Evolutionary conservation across 2,888 invertebrate genomes (phyloP), one percentile per base, ranked within the genome.

Genomic region (Clitarchus hookeri): DNA sequence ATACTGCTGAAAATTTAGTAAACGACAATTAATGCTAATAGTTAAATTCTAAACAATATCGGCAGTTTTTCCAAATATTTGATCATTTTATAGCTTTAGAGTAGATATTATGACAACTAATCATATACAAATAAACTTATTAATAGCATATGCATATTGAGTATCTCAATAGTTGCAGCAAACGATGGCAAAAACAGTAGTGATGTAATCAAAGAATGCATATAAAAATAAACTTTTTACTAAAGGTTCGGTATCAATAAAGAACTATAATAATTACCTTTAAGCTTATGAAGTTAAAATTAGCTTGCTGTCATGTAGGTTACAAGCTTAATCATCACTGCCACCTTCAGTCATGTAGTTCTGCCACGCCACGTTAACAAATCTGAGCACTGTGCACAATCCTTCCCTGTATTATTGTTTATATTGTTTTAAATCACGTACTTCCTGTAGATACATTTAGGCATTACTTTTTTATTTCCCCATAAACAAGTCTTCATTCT

Each of bases 341-440:
- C 65, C 65, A 65, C 65, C 65, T 65, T 19, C 19, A 65, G 65
- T 65, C 65, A 65, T 65, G 65, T 65, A 65, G 65, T 65, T 65
- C n/a, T 23, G 65, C n/a, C n/a, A 65, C n/a, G 65, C 65, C 11
- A 16, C 23, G 16, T 65, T 23, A 65, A 65, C 1, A 19, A 65
- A 65, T 23, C 65, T 9, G n/a, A 65, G 19, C 65, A 65, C 65
- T 23, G 11, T 23, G n/a, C 65, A 65, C 23, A 11, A 16, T 65
- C 1, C 16, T 65, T 65, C n/a, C 65, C n/a, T 65, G 65, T 23
- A 65, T 65, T 65, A 65, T 23, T 65, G 48, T 48, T 48, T 48
- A 13, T 16, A 36, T 36, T 3, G 36, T 36, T 36, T 36, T 3
- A 36, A 36, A 36, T 36, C 36, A 36, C 1, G 36, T 36, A 36